These are phyloP conservation scores for Phocides pigmalion DNA, from an alignment of 1,140 invertebrate species.

Conservation along the genomic window DNA sequence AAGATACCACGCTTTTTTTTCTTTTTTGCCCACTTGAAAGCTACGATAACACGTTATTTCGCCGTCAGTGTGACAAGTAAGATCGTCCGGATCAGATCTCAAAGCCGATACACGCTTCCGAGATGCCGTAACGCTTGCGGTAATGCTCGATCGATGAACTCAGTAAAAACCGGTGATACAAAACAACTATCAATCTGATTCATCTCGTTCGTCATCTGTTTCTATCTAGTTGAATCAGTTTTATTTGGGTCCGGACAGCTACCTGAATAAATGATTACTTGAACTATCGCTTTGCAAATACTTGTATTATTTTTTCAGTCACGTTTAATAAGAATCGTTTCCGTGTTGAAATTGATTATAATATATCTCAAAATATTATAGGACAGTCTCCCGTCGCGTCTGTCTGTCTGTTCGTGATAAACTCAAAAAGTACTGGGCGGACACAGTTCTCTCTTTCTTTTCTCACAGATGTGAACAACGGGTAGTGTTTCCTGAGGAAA, in stretches of 20 bases:
- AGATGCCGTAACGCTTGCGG: conserved; percentile 33
- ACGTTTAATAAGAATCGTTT: too few species aligned
- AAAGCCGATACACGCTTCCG: conserved; percentile 24
- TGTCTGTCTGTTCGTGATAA: too few species aligned
- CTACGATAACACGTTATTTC: background rate
- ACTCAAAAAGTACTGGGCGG: too few species aligned
- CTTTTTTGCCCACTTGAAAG: too few species aligned
- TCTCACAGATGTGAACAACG: too few species aligned
- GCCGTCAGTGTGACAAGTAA: background rate
- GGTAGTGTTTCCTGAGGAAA: too few species aligned
- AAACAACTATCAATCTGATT: conserved; percentile 31
- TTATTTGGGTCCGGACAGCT: conserved; percentile 20
- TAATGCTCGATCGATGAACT: conserved; percentile 34
- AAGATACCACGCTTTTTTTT: too few species aligned
- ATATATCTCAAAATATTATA: too few species aligned
- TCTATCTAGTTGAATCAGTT: conserved; percentile 15
- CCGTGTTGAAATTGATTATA: too few species aligned
- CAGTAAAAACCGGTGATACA: conserved; percentile 24
- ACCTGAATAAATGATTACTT: conserved; percentile 5
- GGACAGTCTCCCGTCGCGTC: too few species aligned
- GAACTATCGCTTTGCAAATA: background rate
- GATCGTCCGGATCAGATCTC: conserved; percentile 7
- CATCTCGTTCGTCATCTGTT: conserved; percentile 23
- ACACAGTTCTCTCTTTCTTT: too few species aligned
- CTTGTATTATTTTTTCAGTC: too few species aligned